Base-by-base conservation (phyloP, 37 sponge, comb jelly and placozoan genomes). In the Haliclona indistincta region DNA sequence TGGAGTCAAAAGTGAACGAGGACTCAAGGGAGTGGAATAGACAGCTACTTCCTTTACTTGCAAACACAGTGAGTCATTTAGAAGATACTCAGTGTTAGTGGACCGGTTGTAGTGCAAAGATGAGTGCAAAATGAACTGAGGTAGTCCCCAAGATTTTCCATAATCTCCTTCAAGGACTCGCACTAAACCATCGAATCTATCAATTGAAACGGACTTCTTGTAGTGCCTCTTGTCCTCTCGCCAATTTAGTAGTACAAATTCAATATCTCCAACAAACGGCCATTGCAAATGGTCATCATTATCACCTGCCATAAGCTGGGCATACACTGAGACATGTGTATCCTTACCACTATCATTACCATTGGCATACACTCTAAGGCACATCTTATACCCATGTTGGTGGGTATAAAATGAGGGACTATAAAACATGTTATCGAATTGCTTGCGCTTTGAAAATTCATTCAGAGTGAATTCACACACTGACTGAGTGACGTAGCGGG, bases 311-410 rank as follows among this genome's bases (percentile, higher is more conserved):
- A 93, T 88, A 25, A 93, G 25, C 33, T 80, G 77, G 26, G 84
- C 25, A 68, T 88, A 88, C 68, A 89, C 77, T n/a, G 83, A 82
- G 60, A 93, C 58, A 64, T 88, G 83, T 2, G 82, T 85, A 22
- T 73, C 78, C 55, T 81, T 85, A 23, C 94, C 94, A 67, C 43
- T 53, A 0, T 90, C 94, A 81, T 88, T 90, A 49, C 94, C 94
- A 78, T 81, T 79, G 73, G 88, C 78, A 56, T 88, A 93, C 10
- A 93, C 76, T n/a, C 89, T 42, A 36, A 88, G 77, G 54, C 94
- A 93, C 68, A 93, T 55, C 78, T 85, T 88, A 82, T 93, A 93
- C 7, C 94, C 94, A 54, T 84, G 81, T 11, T 82, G 75, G 34
- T 82, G 70, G 28, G 89, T 88, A 73, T 75, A 93, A 78, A 93